Percentiles rank a stretch among this genome's conserved stretches.
phyloP scores from a whole-genome alignment of 2,113 vertebrate genomes.

The Rhombomys opimus region DNA sequence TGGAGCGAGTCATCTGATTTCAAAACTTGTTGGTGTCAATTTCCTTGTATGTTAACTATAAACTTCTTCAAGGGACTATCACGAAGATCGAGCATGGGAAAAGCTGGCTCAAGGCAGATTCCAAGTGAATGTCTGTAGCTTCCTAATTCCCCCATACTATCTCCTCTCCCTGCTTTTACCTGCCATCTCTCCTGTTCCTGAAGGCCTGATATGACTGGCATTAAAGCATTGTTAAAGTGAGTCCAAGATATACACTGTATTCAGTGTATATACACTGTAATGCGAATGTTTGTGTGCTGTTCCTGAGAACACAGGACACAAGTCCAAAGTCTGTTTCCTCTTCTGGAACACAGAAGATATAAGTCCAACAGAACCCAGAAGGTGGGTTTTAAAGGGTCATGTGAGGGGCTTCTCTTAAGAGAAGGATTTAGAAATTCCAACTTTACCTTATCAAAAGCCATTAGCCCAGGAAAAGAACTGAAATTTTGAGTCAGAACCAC shows the following conservation, averaged over 20 bases:
- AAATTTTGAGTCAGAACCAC: constrained; percentile 14
- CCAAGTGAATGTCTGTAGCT: not conserved
- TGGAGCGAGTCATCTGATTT: not conserved
- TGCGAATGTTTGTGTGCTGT: accelerated
- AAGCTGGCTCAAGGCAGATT: not conserved
- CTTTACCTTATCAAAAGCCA: not conserved
- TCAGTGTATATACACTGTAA: not conserved
- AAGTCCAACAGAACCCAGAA: not conserved
- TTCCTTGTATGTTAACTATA: not conserved
- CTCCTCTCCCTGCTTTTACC: not conserved
- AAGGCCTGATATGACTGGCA: not conserved
- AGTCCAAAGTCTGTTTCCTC: not conserved
- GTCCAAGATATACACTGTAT: not conserved
- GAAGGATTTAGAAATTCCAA: constrained; percentile 3
- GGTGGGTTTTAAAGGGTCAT: not conserved
- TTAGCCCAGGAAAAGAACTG: not conserved
- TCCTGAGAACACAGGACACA: no score
- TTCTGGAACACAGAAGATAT: not conserved
- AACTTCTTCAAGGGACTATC: not conserved
- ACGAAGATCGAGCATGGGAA: not conserved
- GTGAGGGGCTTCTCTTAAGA: not conserved
- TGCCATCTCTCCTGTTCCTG: not conserved
- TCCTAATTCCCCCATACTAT: not conserved
- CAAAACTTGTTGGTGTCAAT: not conserved
- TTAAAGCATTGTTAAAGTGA: not conserved